A percentile compares a stretch with the other conserved stretches of the same genome.
These are phyloP conservation scores for Gonatopus flavifemur DNA, from an alignment of 1,140 invertebrate species.

Conservation along the genomic window DNA sequence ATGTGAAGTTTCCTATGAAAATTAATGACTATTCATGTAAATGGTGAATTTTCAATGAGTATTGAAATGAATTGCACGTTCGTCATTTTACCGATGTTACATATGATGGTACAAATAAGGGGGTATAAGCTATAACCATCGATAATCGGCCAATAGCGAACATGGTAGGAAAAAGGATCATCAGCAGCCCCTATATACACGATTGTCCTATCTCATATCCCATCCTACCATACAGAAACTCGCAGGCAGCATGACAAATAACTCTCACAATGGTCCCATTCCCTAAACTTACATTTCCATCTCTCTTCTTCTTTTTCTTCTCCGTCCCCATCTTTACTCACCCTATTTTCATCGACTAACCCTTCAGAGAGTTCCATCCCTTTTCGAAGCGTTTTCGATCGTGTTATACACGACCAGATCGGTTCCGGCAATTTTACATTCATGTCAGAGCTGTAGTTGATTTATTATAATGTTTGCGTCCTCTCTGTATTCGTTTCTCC, in stretches of 20 bases:
- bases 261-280: constrained; percentile 49
- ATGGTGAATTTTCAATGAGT: too few species aligned
- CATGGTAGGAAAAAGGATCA: constrained; percentile 19
- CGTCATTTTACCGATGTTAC: too few species aligned
- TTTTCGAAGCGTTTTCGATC: too few species aligned
- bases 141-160: constrained; percentile 48
- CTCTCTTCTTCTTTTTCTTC: constrained; percentile 8
- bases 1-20: too few species aligned
- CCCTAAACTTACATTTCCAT: constrained; percentile 12
- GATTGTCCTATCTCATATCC: constrained; percentile 34
- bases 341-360: constrained; percentile 27
- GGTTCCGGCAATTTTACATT: constrained; percentile 58
- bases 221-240: too few species aligned
- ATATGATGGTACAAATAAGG: too few species aligned
- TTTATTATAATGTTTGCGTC: constrained; percentile 53
- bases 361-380: too few species aligned
- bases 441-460: constrained; percentile 46
- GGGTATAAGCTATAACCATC: constrained; percentile 45
- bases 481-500: neutral
- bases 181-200: constrained; percentile 16
- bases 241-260: constrained; percentile 55
- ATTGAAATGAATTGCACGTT: too few species aligned
- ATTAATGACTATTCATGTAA: too few species aligned
- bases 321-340: constrained; percentile 26
- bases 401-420: constrained; percentile 55